Conservation (phyloP, 1,140 invertebrate species). For the Dreissena rostriformis region DNA sequence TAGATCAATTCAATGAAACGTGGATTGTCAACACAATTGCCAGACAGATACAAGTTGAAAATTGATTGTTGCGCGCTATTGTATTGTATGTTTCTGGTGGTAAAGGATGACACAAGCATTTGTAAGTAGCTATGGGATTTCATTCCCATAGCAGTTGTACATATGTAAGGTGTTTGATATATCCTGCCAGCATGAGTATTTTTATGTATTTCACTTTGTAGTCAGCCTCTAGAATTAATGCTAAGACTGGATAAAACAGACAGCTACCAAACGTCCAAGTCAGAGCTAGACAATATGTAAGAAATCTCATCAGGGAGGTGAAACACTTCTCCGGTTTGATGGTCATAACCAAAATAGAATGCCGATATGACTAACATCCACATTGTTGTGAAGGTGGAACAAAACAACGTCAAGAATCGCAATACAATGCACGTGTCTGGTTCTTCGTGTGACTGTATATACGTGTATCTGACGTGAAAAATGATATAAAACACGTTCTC, state of each 20-base stretch:
- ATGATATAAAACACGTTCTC: neutral
- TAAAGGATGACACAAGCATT: too few species aligned
- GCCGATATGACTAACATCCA: neutral
- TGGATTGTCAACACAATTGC: too few species aligned
- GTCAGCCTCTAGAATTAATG: neutral
- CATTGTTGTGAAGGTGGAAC: neutral
- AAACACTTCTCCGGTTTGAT: neutral
- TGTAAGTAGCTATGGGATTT: too few species aligned
- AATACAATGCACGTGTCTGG: neutral
- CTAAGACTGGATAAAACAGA: neutral
- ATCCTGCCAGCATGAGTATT: neutral
- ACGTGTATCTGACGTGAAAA: neutral
- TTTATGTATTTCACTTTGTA: neutral
- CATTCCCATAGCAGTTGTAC: too few species aligned
- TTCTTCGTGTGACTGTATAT: neutral
- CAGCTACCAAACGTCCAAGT: neutral
- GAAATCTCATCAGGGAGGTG: neutral
- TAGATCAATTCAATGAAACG: too few species aligned
- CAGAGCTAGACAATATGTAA: neutral
- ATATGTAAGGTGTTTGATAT: neutral
- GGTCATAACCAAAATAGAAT: neutral
- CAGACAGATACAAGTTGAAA: too few species aligned
- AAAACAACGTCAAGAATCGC: neutral
- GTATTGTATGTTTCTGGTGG: too few species aligned
- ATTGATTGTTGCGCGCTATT: too few species aligned